Evolutionary conservation across 1,140 invertebrate species (phyloP).

Genomic region (Elymnias hypermnestra): DNA sequence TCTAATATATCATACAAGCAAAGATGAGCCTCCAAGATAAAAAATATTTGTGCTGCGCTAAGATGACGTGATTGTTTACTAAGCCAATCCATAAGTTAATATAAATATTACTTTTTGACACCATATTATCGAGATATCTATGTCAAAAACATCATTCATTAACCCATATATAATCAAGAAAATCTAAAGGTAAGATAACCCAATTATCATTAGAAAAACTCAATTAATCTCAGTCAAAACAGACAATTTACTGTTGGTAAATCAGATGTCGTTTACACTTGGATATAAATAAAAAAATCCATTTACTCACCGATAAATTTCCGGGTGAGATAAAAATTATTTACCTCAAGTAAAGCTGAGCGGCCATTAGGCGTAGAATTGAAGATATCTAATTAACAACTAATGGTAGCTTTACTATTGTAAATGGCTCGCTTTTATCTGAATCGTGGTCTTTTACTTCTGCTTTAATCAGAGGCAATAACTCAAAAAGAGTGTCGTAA

Average conservation of each 20-base stretch:
- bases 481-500: background rate
- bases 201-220: no score
- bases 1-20: no score
- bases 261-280: background rate
- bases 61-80: no score
- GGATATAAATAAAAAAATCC: background rate
- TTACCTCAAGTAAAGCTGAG: constrained; percentile 5
- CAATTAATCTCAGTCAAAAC: background rate
- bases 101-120: no score
- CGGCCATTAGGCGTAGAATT: constrained; percentile 11
- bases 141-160: no score
- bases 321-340: background rate
- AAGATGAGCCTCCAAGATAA: no score
- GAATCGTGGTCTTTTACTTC: constrained; percentile 1
- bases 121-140: no score
- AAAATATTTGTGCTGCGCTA: no score
- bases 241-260: background rate
- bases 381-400: constrained; percentile 10
- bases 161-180: no score
- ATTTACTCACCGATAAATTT: no score
- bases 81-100: no score
- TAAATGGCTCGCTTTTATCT: background rate
- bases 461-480: background rate
- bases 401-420: constrained; percentile 1
- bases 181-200: no score